A percentile compares a stretch with the other conserved stretches of the same genome.
phyloP scores from a whole-genome alignment of 2,888 invertebrate genomes.

The Leptinotarsa juncta region DNA sequence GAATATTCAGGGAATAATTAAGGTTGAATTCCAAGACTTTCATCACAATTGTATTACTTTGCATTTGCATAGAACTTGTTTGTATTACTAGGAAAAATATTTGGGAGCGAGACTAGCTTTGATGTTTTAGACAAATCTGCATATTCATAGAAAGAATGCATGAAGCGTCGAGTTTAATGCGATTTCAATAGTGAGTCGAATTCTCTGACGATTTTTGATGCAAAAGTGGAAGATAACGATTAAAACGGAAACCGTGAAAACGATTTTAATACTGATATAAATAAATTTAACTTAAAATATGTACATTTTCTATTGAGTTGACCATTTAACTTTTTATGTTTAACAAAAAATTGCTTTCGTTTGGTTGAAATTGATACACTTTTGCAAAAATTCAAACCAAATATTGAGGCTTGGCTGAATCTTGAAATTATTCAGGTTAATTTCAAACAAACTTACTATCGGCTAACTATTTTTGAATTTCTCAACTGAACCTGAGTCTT shows the following conservation, averaged over 20 bases:
- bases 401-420: too few species aligned
- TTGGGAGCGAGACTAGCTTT: neutral
- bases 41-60: conserved; percentile 44
- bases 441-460: too few species aligned
- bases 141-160: conserved; percentile 23
- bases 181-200: conserved; percentile 24
- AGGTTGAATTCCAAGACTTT: conserved; percentile 34
- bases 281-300: too few species aligned
- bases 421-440: too few species aligned
- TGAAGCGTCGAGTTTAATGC: conserved; percentile 31
- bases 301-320: too few species aligned
- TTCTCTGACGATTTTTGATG: neutral
- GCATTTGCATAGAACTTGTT: conserved; percentile 42
- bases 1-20: conserved; percentile 43
- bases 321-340: too few species aligned
- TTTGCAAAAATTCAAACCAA: too few species aligned
- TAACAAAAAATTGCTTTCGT: too few species aligned
- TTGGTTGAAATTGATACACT: too few species aligned
- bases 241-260: neutral
- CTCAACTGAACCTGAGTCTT: too few species aligned
- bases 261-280: too few species aligned
- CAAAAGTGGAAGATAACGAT: neutral
- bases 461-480: too few species aligned
- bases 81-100: conserved; percentile 31
- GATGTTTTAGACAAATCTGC: neutral